Evolutionary conservation across 1,140 invertebrate genomes (phyloP).

Genomic region (Tribolium madens): DNA sequence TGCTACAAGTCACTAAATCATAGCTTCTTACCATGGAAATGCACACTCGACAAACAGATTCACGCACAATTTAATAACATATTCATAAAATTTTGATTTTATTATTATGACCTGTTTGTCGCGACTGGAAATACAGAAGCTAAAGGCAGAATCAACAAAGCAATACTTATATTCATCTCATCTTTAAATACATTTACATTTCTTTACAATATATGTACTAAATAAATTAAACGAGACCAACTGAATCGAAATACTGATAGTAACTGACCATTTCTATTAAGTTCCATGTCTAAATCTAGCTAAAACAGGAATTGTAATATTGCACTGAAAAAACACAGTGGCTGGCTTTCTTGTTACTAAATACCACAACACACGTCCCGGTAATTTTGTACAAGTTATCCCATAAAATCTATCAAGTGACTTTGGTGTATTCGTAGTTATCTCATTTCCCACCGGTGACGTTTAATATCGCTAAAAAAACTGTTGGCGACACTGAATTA

Average conservation of each 20-base stretch:
- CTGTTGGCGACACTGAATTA: no score
- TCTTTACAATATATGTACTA: conserved; percentile 58
- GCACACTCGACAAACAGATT: not conserved
- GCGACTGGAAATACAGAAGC: conserved; percentile 47
- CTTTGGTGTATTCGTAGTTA: conserved; percentile 56
- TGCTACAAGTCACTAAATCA: conserved; percentile 55
- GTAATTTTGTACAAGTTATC: conserved; percentile 56
- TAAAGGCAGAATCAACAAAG: conserved; percentile 51
- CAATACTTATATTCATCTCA: conserved; percentile 45
- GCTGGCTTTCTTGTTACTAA: conserved; percentile 41
- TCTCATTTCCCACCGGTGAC: no score
- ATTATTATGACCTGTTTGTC: not conserved
- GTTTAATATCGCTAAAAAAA: no score
- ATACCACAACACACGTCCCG: conserved; percentile 36
- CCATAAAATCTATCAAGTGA: conserved; percentile 51
- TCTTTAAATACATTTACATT: conserved; percentile 56
- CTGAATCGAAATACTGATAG: conserved; percentile 63
- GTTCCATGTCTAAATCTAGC: conserved; percentile 25
- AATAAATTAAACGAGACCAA: conserved; percentile 65
- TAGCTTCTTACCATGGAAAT: conserved; percentile 39
- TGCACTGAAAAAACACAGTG: conserved; percentile 56
- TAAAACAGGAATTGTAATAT: conserved; percentile 51
- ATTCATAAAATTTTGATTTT: conserved; percentile 53
- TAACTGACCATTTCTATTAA: conserved; percentile 60
- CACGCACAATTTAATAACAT: not conserved